Conservation (phyloP, 2,888 invertebrate genomes). For the Drosophila mimetica region DNA sequence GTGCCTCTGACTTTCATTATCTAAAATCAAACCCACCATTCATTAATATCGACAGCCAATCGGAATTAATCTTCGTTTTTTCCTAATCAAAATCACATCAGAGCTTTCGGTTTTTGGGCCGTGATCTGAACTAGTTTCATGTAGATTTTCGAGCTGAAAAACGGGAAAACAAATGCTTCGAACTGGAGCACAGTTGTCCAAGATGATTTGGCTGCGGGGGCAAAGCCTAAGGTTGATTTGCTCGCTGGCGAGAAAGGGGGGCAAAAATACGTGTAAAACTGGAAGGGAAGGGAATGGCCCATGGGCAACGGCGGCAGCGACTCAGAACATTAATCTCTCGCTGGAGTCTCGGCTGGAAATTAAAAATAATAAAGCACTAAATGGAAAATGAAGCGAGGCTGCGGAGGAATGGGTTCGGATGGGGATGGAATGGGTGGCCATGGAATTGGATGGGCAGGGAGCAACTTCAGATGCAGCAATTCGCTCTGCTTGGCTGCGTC, state of each 20-base stretch:
- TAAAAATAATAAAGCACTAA: conserved; percentile 78
- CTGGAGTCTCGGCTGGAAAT: conserved; percentile 61
- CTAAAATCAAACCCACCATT: not conserved
- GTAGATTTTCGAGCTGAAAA: conserved; percentile 4
- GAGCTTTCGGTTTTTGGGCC: not conserved
- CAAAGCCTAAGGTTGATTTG: not conserved
- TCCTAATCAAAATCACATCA: conserved; percentile 27
- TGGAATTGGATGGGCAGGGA: conserved; percentile 15
- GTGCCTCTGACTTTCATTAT: not conserved
- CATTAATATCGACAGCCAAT: conserved; percentile 12
- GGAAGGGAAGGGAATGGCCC: conserved; percentile 16
- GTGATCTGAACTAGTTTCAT: conserved; percentile 2
- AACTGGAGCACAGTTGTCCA: conserved; percentile 24
- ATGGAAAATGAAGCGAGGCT: conserved; percentile 67
- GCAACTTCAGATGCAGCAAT: conserved; percentile 67
- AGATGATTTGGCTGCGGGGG: not conserved
- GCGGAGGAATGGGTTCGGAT: conserved; percentile 2
- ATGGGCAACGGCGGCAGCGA: conserved; percentile 46
- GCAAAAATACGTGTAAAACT: not conserved
- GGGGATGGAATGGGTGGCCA: conserved; percentile 2
- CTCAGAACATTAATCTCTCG: conserved; percentile 75
- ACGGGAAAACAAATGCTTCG: conserved; percentile 8
- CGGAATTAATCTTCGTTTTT: conserved; percentile 15
- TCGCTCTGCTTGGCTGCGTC: conserved; percentile 71
- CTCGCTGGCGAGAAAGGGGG: not conserved